These are phyloP conservation scores for Andinoacara biseriatus DNA, from an alignment of 2,113 vertebrate genomes.

Conservation along the genomic window DNA sequence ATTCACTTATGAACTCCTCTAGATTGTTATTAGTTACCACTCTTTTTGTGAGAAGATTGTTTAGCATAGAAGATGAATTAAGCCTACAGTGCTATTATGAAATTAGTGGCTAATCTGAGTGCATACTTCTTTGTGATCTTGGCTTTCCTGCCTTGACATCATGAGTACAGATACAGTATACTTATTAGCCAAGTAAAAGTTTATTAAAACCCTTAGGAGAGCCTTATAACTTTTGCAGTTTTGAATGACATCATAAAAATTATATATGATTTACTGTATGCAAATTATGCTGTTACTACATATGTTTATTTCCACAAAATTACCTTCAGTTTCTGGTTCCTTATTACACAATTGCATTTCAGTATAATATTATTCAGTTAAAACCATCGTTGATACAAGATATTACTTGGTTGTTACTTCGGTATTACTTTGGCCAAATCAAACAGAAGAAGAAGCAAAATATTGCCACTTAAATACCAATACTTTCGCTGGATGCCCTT, in stretches of 20 bases:
- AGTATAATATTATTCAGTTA: too few relatives aligned
- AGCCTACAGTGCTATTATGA: background rate
- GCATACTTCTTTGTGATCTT: background rate
- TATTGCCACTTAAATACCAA: too few relatives aligned
- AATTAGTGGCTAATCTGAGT: background rate
- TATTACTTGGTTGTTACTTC: background rate
- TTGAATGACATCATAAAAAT: background rate
- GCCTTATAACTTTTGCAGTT: too few relatives aligned
- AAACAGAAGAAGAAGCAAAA: too few relatives aligned
- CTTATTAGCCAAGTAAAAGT: background rate
- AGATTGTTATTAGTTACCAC: slow-evolving; percentile 28
- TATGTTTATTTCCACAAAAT: background rate
- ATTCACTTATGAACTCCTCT: slow-evolving; percentile 32
- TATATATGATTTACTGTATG: background rate
- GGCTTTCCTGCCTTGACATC: background rate
- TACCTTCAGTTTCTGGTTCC: background rate
- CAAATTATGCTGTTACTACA: background rate
- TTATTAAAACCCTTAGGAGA: too few relatives aligned
- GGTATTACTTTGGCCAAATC: too few relatives aligned
- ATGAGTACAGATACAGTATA: background rate
- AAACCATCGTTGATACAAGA: background rate
- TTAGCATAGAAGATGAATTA: background rate
- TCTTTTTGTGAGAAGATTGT: slow-evolving; percentile 17
- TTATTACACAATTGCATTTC: too few relatives aligned
- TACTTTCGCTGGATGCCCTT: too few relatives aligned